Conservation (phyloP, 2,888 invertebrate genomes). For the Xestia c-nigrum region DNA sequence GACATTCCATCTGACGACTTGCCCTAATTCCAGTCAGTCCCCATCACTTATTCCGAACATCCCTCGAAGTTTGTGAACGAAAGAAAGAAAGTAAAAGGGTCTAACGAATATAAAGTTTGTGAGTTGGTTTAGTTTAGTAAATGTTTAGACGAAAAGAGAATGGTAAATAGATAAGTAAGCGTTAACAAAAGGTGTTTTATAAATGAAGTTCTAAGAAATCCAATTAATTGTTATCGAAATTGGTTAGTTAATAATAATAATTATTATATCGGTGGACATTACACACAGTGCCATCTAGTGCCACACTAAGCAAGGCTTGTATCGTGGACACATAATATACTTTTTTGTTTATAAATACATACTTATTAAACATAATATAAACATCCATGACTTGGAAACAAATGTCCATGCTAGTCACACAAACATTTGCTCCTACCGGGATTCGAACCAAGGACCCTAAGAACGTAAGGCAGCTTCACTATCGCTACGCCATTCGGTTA, state of each 20-base stretch:
- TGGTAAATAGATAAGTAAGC: conserved; percentile 39
- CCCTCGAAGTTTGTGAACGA: conserved; percentile 50
- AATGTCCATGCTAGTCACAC: no score
- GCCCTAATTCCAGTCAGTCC: conserved; percentile 23
- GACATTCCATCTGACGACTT: conserved; percentile 24
- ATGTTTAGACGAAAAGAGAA: conserved; percentile 61
- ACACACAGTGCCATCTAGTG: no score
- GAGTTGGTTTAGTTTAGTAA: conserved; percentile 65
- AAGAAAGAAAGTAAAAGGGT: conserved; percentile 48
- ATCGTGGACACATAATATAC: no score
- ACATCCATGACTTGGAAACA: no score
- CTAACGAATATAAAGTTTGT: conserved; percentile 55
- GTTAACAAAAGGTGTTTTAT: not conserved
- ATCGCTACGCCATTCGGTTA: not conserved
- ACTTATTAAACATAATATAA: no score
- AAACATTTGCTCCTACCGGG: no score
- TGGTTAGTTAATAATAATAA: not conserved
- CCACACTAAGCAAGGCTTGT: no score
- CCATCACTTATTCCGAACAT: conserved; percentile 63
- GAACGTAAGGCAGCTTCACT: no score
- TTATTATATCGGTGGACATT: no score
- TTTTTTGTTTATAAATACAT: no score
- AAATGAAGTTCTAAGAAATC: not conserved
- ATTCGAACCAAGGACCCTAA: no score
- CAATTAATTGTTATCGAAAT: not conserved